Evolutionary conservation across 2,888 invertebrate genomes (phyloP), one percentile per base, ranked within the genome.

Genomic region (Melipona beecheii): DNA sequence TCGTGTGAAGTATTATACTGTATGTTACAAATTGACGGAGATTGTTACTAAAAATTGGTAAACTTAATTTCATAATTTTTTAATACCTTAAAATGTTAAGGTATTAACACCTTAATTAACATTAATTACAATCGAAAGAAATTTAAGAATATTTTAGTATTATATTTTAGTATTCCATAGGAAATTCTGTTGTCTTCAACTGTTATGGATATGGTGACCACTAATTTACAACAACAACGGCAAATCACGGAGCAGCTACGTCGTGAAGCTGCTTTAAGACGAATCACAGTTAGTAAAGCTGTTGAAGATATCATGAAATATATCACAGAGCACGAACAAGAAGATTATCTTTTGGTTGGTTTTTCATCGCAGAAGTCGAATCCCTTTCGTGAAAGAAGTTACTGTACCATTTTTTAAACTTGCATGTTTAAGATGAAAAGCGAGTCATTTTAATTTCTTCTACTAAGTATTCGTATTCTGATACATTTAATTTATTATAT

Each of bases 351-450:
- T 70, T 96, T 99, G 87, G 98, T 98, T 87, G 99, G 99, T 56
- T 99, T 99, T 95, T 97, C 98, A 86, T 98, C 97, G 90, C 98
- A 98, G 94, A 98, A 98, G 94, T 98, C 98, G 24, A 99, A 99
- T 95, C 99, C 99, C 50, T 99, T 98, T 96, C 97, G 98, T 88
- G 98, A 98, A 95, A 98, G 98, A 95, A 98, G 97, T 94, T 97
- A 98, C 83, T 98, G 98, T 95, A 96, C 96, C 91, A 95, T 98
- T 91, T 96, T 98, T 89, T 98, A 97, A 97, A 91, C 69, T 81
- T 0, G 56, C 82, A 0, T 89, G 89, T 31, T 75, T 89, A 43
- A 87, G 83, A 68, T 89, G 62, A 89, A 62, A 31, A 15, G 17
- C 50, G 9, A n/a, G 9, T 62, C 0, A 58, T 27, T 75, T 78